Evolutionary conservation across 2,113 vertebrate genomes (phyloP), one percentile per base, ranked within the genome.

Genomic region (Notiomystis cincta): DNA sequence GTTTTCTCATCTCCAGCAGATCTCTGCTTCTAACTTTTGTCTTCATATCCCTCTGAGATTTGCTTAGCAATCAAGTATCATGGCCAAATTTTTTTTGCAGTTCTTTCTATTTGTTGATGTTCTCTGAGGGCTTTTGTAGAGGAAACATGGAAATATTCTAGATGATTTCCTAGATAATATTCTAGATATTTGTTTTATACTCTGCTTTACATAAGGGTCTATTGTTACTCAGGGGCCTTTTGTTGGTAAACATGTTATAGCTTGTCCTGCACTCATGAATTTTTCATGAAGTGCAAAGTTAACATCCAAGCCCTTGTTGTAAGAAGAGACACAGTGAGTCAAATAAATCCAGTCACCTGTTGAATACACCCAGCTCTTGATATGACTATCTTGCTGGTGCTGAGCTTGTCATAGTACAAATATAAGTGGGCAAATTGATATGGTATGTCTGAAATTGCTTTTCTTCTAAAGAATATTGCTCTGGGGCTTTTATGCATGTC

Each of bases 401-500:
- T 89, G 64, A 44, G 47, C 54, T 88, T 82, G 64, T 92, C 81
- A 56, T 7, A 57, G 42, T 54, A 79, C 33, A 90, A 88, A 67
- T 67, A 56, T 48, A 90, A 96, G 50, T 58, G 73, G 60, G 37
- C 96, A 78, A 84, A 93, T 78, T 96, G 87, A 93, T 93, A 91
- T 35, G 30, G 72, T 94, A 50, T 94, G 90, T 85, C 94, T 94
- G 75, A 95, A 95, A 91, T 91, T 82, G 61, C 73, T 93, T 84
- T 94, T 70, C 61, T 95, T 93, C 61, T 77, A 35, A 78, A 91
- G 62, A 95, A 90, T 93, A 61, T 76, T 93, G 79, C 94, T 94
- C 67, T 66, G 65, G 42, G 94, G 89, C 42, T 90, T 93, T 97
- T 90, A 87, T 65, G 86, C 92, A 96, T 95, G 96, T 97, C 97